These are phyloP conservation scores for Subanguina moxae DNA, from an alignment of 1,140 invertebrate species.

Conservation along the genomic window DNA sequence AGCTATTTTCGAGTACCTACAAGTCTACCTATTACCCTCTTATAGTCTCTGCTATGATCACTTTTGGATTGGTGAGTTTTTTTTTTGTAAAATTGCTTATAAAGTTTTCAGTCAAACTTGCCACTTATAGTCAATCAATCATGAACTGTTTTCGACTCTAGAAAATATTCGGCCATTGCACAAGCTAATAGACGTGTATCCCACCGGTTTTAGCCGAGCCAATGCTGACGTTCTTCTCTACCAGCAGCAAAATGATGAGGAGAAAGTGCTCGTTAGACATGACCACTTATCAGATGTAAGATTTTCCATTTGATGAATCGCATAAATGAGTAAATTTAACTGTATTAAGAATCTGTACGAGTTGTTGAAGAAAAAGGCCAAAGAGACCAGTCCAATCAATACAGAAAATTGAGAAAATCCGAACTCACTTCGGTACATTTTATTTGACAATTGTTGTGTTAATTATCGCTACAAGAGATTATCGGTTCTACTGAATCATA, in stretches of 20 bases:
- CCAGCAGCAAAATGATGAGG: constrained; percentile 20
- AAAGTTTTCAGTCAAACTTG: background rate
- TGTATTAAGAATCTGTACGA: no score
- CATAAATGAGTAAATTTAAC: no score
- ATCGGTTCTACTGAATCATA: no score
- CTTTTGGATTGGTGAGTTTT: constrained; percentile 23
- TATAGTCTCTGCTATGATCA: constrained; percentile 9
- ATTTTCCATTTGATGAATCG: background rate
- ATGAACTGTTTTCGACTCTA: constrained; percentile 16
- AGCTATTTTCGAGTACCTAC: constrained; percentile 11
- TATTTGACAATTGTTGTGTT: no score
- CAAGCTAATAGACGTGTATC: constrained; percentile 30
- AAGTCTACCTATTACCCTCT: constrained; percentile 21
- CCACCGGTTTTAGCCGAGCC: background rate
- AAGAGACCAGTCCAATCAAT: no score
- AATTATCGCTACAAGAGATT: no score
- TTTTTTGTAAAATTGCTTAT: constrained; percentile 4
- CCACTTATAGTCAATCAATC: constrained; percentile 24
- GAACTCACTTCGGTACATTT: no score
- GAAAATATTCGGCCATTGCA: constrained; percentile 36
- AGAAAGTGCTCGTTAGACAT: constrained; percentile 26
- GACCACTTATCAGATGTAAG: constrained; percentile 29
- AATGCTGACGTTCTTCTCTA: background rate
- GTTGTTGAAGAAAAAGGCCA: no score
- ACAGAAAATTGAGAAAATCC: no score